Conservation (phyloP, 2,888 invertebrate species). For the Nebria salina region DNA sequence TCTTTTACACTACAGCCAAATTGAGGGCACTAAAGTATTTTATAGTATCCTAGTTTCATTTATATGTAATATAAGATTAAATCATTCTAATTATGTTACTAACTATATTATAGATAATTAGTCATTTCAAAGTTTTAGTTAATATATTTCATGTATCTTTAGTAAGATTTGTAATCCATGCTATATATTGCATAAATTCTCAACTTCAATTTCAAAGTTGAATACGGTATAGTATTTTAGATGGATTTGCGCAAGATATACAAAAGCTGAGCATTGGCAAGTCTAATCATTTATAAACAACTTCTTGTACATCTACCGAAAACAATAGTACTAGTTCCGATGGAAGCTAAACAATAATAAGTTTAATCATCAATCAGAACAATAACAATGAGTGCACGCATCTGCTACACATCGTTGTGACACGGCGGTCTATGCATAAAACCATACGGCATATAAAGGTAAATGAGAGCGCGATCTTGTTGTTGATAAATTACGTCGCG, state of each 20-base stretch:
- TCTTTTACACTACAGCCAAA: too few relatives aligned
- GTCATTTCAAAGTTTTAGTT: too few relatives aligned
- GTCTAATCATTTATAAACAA: slow-evolving; percentile 41
- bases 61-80: too few relatives aligned
- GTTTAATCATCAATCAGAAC: slow-evolving; percentile 41
- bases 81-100: too few relatives aligned
- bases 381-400: slow-evolving; percentile 25
- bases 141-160: not conserved
- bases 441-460: slow-evolving; percentile 33
- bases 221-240: not conserved
- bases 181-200: not conserved
- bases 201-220: too few relatives aligned
- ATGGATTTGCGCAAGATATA: not conserved
- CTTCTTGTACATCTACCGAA: slow-evolving; percentile 21
- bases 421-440: not conserved
- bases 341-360: slow-evolving; percentile 31
- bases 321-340: slow-evolving; percentile 22
- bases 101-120: too few relatives aligned
- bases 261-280: slow-evolving; percentile 23
- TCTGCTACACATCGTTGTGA: slow-evolving; percentile 25
- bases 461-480: slow-evolving; percentile 27
- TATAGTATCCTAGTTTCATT: too few relatives aligned
- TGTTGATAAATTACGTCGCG: not conserved
- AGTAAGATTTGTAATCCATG: not conserved
- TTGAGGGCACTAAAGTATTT: too few relatives aligned